These are phyloP conservation scores for Stichodactyla mertensii DNA, from an alignment of 64 coral and sea anemone species.

Conservation along the genomic window DNA sequence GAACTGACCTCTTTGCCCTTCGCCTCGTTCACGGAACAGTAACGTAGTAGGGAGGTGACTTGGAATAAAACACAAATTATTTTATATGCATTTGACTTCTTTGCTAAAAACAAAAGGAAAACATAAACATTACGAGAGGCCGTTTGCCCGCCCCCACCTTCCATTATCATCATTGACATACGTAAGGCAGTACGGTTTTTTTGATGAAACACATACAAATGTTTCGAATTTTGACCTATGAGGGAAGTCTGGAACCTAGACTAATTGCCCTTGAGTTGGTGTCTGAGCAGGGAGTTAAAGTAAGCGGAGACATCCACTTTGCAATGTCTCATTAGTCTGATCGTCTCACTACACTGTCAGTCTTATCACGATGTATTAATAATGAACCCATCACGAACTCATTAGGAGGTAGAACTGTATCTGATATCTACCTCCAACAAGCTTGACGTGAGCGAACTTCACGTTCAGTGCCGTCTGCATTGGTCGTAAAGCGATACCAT, in stretches of 20 bases:
- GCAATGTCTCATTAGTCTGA: not conserved
- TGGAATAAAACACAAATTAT: too few species aligned
- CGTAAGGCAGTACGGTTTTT: too few species aligned
- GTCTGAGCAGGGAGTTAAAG: slow-evolving; percentile 2
- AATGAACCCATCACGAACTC: slow-evolving; percentile 14
- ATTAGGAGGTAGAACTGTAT: slow-evolving; percentile 10
- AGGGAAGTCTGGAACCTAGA: not conserved
- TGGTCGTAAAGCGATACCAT: slow-evolving; percentile 1
- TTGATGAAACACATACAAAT: not conserved
- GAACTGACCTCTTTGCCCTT: not conserved
- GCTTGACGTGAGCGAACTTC: not conserved
- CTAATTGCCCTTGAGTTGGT: not conserved
- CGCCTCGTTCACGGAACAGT: not conserved
- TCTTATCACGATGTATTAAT: not conserved
- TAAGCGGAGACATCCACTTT: not conserved
- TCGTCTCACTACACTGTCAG: not conserved
- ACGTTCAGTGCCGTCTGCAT: not conserved
- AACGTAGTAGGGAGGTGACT: too few species aligned
- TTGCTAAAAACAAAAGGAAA: too few species aligned
- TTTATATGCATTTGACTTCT: too few species aligned
- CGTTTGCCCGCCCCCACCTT: too few species aligned
- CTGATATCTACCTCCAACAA: not conserved
- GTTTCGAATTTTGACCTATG: not conserved
- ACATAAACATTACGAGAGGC: too few species aligned
- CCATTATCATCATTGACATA: too few species aligned